Evolutionary conservation across 1,140 invertebrate genomes (phyloP).

Genomic region (Chironomus striatipennis): DNA sequence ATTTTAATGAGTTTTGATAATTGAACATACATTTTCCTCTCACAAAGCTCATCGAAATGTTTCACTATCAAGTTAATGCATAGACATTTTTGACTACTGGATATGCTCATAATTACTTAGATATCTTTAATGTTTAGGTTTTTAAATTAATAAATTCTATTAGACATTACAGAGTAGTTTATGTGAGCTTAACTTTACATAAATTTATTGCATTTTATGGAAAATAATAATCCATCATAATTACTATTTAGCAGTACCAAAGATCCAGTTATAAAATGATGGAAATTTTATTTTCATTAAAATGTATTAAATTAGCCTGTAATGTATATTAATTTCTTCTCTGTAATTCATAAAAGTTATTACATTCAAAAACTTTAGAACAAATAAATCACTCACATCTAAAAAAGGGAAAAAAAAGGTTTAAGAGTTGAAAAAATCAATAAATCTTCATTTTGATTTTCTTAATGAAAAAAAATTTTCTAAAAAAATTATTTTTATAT

Average conservation of each 20-base stretch:
- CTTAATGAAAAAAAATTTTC: background rate
- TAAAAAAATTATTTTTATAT: background rate
- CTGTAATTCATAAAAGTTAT: constrained; percentile 20
- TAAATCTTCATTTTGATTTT: background rate
- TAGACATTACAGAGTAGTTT: background rate
- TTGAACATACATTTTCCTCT: too few species aligned
- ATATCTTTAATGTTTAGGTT: constrained; percentile 14
- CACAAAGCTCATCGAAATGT: background rate
- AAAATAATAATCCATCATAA: background rate
- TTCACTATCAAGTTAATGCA: background rate
- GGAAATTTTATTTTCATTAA: background rate
- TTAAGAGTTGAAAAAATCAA: constrained; percentile 20
- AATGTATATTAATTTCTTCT: background rate
- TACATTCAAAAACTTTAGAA: background rate
- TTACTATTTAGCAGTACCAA: too few species aligned
- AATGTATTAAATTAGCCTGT: background rate
- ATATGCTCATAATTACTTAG: constrained; percentile 5
- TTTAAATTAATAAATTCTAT: constrained; percentile 20
- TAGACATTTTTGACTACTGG: too few species aligned
- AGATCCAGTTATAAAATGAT: background rate
- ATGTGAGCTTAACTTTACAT: background rate
- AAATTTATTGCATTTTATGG: background rate
- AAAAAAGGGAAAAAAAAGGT: background rate
- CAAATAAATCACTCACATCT: constrained; percentile 15
- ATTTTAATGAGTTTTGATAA: background rate